phyloP scores from a whole-genome alignment of 2,113 vertebrate genomes.

The Tonatia bakeri region DNA sequence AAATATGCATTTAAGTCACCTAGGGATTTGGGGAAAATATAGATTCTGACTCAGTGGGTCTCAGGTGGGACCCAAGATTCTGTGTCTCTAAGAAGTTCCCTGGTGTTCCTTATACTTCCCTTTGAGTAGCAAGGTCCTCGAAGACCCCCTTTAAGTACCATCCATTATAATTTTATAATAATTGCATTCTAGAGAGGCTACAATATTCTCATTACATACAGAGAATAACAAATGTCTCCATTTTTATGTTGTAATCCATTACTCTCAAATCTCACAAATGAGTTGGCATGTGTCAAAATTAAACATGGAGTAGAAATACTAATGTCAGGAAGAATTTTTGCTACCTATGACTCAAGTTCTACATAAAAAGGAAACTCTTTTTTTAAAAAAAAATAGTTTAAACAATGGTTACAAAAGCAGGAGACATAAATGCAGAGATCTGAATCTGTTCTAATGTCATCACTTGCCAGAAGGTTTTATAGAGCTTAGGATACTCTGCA shows the following conservation, averaged over 20 bases:
- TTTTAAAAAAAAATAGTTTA: not conserved
- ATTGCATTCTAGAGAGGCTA: not conserved
- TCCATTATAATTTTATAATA: not conserved
- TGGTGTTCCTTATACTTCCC: not conserved
- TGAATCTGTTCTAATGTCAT: not conserved
- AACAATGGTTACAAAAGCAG: not conserved
- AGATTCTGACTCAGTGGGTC: not conserved
- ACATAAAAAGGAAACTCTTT: not conserved
- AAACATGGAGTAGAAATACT: not conserved
- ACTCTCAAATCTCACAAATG: not conserved
- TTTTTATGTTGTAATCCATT: not conserved
- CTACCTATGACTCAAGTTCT: not conserved
- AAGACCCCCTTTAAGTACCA: not conserved
- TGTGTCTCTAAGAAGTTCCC: not conserved
- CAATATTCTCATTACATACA: not conserved
- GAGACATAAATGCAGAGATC: not conserved
- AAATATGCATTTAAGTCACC: not conserved
- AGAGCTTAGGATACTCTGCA: slow-evolving; percentile 1
- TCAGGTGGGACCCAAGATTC: not conserved
- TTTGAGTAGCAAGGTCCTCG: not conserved
- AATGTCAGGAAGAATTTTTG: not conserved
- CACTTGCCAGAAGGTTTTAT: not conserved
- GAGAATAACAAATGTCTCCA: not conserved
- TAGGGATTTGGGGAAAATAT: not conserved
- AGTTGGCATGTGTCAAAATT: not conserved